Percentiles rank a stretch among this genome's conserved stretches.
Evolutionary conservation across 23 tunicate genomes (phyloP).

Genomic region (Aplidium turbinatum): DNA sequence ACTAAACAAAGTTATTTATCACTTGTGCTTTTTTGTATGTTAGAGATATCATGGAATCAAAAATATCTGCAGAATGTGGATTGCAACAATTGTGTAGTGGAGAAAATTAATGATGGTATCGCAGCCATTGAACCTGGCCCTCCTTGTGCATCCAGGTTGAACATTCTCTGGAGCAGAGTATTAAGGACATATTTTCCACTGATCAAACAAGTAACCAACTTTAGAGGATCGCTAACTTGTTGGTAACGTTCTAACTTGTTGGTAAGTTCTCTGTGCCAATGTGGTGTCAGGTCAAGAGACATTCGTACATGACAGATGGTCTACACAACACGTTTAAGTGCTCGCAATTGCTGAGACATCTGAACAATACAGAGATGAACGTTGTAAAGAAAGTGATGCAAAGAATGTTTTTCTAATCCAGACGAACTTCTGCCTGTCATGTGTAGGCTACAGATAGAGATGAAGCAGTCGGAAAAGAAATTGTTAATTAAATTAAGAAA

Average conservation of each 20-base stretch:
- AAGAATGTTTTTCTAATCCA: slow-evolving; percentile 26
- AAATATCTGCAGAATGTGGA: slow-evolving; percentile 24
- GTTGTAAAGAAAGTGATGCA: slow-evolving; percentile 15
- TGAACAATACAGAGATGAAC: slow-evolving; percentile 25
- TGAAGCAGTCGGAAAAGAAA: slow-evolving; percentile 26
- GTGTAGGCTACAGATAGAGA: slow-evolving; percentile 26
- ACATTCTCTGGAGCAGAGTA: slow-evolving; percentile 34
- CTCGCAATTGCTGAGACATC: slow-evolving; percentile 19
- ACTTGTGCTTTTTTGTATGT: slow-evolving; percentile 2
- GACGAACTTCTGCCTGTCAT: slow-evolving; percentile 20
- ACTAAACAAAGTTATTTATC: not conserved
- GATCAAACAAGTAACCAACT: slow-evolving; percentile 27
- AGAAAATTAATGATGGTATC: slow-evolving; percentile 13
- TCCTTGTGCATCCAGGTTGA: slow-evolving; percentile 16
- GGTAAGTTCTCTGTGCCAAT: slow-evolving; percentile 28
- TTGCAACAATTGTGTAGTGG: slow-evolving; percentile 7
- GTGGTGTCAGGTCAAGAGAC: slow-evolving; percentile 24
- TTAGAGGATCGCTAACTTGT: slow-evolving; percentile 20
- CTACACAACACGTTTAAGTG: slow-evolving; percentile 22
- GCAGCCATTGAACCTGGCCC: slow-evolving; percentile 40
- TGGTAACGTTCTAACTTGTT: too few relatives aligned
- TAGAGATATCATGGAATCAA: slow-evolving; percentile 20
- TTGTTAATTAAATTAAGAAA: slow-evolving; percentile 11
- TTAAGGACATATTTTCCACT: slow-evolving; percentile 9
- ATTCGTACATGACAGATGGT: slow-evolving; percentile 25